Conservation (phyloP, 2,888 invertebrate species). For the Laothoe populi region DNA sequence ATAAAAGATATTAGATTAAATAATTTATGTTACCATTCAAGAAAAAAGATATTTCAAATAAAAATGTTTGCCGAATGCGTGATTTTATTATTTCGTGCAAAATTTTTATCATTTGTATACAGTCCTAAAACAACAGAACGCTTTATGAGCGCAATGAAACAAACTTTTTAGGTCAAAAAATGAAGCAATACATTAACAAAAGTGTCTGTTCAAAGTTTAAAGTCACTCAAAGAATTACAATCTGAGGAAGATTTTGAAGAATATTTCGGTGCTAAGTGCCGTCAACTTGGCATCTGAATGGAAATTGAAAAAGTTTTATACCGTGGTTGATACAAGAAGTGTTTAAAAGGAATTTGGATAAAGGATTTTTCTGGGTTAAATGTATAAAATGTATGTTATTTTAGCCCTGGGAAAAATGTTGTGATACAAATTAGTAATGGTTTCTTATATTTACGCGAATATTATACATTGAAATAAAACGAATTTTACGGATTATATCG, state of each 20-base stretch:
- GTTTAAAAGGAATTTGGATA: slow-evolving; percentile 49
- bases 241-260: slow-evolving; percentile 44
- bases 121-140: background rate
- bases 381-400: slow-evolving; percentile 45
- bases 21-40: background rate
- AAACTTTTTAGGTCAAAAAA: slow-evolving; percentile 11
- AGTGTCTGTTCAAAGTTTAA: slow-evolving; percentile 37
- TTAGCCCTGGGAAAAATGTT: background rate
- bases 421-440: no score
- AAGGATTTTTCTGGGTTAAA: slow-evolving; percentile 32
- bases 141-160: slow-evolving; percentile 5
- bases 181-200: slow-evolving; percentile 23
- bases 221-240: slow-evolving; percentile 44
- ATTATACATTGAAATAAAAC: no score
- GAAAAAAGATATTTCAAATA: background rate
- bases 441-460: no score
- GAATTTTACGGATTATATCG: no score
- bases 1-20: background rate
- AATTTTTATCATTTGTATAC: background rate
- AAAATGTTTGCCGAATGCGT: background rate
- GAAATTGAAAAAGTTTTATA: slow-evolving; percentile 77
- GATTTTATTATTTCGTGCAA: background rate
- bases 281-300: slow-evolving; percentile 63
- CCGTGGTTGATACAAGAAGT: slow-evolving; percentile 57
- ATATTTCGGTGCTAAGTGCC: slow-evolving; percentile 60